These are phyloP conservation scores for Aplysia californica DNA, from an alignment of 1,140 invertebrate species.

Conservation along the genomic window DNA sequence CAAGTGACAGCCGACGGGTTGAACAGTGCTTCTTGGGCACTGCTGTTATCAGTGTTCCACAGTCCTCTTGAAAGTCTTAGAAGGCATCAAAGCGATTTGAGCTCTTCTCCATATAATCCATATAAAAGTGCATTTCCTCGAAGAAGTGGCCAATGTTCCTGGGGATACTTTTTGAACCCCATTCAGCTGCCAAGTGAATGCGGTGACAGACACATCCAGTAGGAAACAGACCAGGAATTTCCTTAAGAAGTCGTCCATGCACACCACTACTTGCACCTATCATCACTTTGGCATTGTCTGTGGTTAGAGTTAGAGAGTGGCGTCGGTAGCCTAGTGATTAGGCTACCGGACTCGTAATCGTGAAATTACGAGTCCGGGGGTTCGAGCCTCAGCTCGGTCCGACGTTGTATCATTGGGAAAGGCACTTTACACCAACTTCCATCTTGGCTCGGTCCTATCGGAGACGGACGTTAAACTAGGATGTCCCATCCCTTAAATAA, in stretches of 20 bases:
- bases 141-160: not conserved
- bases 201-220: slow-evolving; percentile 28
- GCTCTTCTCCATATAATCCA: not conserved
- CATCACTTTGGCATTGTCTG: slow-evolving; percentile 49
- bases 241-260: slow-evolving; percentile 26
- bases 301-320: too few relatives aligned
- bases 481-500: too few relatives aligned
- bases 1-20: not conserved
- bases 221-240: slow-evolving; percentile 24
- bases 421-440: too few relatives aligned
- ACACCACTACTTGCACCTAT: slow-evolving; percentile 34
- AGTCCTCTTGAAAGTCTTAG: not conserved
- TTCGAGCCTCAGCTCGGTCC: too few relatives aligned
- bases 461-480: too few relatives aligned
- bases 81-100: not conserved
- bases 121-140: not conserved
- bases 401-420: too few relatives aligned
- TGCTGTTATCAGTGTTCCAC: not conserved
- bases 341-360: too few relatives aligned
- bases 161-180: not conserved
- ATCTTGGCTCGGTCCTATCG: too few relatives aligned
- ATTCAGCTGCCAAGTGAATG: slow-evolving; percentile 18
- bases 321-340: too few relatives aligned
- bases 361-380: too few relatives aligned
- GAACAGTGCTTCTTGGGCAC: not conserved